phyloP scores from a whole-genome alignment of 2,113 vertebrate species.

The Trogon melanurus region DNA sequence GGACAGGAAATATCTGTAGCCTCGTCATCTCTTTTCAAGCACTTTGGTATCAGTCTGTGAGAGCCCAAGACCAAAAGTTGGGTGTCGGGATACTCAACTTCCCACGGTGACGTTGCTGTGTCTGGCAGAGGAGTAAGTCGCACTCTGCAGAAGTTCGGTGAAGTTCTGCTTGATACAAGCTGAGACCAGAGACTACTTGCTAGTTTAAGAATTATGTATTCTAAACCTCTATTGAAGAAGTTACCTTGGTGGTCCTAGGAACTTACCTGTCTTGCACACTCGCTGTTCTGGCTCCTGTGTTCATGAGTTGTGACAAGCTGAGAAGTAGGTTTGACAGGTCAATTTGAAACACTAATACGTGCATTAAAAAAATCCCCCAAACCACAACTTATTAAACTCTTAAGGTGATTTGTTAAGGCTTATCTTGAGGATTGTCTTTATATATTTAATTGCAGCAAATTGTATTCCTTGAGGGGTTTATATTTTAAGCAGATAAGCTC shows the following conservation, averaged over 20 bases:
- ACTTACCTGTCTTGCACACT: not conserved
- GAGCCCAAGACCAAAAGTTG: not conserved
- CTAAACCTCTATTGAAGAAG: not conserved
- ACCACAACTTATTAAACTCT: constrained; percentile 6
- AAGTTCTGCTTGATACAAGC: not conserved
- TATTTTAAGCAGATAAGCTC: constrained; percentile 30
- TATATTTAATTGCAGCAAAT: constrained; percentile 50
- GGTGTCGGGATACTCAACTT: not conserved
- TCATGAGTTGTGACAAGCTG: not conserved
- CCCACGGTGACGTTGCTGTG: accelerated
- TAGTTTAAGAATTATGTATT: not conserved
- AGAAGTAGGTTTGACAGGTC: not conserved
- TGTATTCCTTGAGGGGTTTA: not conserved
- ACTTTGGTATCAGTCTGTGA: not conserved
- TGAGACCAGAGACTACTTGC: not conserved
- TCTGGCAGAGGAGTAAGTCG: not conserved
- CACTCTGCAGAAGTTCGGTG: accelerated
- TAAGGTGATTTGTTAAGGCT: constrained; percentile 59
- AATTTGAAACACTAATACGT: not conserved
- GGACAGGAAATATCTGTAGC: not conserved
- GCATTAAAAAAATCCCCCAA: not conserved
- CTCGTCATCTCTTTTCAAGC: not conserved
- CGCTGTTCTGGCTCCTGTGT: not conserved
- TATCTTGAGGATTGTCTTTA: constrained; percentile 42
- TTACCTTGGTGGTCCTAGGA: not conserved